Conservation (phyloP, 1,140 invertebrate genomes). For the Leptopilina boulardi region DNA sequence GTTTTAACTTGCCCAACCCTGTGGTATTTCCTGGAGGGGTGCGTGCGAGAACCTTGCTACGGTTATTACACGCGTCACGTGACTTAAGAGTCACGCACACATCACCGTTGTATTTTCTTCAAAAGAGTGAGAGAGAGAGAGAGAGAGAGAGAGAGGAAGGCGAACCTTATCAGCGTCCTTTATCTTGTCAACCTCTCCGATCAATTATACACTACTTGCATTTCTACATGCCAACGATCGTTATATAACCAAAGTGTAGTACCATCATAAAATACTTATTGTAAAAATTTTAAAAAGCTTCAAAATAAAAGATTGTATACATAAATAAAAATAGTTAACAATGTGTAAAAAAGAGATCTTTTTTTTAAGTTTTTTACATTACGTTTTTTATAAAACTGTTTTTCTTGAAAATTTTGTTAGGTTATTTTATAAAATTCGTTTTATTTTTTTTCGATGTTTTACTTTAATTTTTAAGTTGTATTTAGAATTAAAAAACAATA, state of each 20-base stretch:
- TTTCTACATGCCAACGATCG: background rate
- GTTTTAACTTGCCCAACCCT: slow-evolving; percentile 39
- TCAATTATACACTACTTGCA: slow-evolving; percentile 71
- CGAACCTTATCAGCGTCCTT: slow-evolving; percentile 71
- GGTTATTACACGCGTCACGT: slow-evolving; percentile 76
- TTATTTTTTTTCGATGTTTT: too few relatives aligned
- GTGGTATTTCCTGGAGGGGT: slow-evolving; percentile 58
- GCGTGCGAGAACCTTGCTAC: slow-evolving; percentile 70
- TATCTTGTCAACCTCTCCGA: slow-evolving; percentile 73
- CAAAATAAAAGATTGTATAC: too few relatives aligned
- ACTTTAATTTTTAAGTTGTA: too few relatives aligned
- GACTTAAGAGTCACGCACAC: slow-evolving; percentile 69
- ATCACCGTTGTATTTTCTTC: slow-evolving; percentile 50
- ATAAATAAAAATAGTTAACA: too few relatives aligned
- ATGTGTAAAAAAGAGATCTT: too few relatives aligned
- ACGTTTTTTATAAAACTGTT: too few relatives aligned
- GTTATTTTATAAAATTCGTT: too few relatives aligned
- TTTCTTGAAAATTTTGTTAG: too few relatives aligned
- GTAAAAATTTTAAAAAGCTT: too few relatives aligned
- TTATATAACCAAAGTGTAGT: slow-evolving; percentile 3
- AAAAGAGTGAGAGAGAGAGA: slow-evolving; percentile 40
- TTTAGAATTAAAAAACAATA: too few relatives aligned
- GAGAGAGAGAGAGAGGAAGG: too few relatives aligned
- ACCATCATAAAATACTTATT: background rate
- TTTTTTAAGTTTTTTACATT: too few relatives aligned